Evolutionary conservation across 2,797 vertebrate genomes (phyloP).

Genomic region (Arctocebus calabarensis): DNA sequence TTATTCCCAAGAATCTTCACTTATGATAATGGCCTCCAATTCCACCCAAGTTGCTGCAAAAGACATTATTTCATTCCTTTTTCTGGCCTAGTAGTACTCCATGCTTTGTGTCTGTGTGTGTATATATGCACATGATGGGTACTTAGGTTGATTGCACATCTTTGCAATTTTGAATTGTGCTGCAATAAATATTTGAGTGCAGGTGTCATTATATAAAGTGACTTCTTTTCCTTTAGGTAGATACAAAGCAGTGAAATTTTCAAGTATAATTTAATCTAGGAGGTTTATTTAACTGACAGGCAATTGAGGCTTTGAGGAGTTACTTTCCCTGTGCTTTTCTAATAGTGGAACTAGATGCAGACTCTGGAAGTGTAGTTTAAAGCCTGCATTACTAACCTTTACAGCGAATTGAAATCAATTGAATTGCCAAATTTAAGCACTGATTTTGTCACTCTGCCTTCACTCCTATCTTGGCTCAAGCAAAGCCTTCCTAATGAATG

Average conservation of each 20-base stretch:
- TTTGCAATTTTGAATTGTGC: background rate
- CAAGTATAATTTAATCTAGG: background rate
- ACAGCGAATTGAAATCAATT: background rate
- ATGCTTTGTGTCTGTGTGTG: background rate
- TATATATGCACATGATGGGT: background rate
- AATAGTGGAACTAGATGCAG: background rate
- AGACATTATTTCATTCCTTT: background rate
- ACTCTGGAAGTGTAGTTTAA: background rate
- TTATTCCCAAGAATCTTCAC: background rate
- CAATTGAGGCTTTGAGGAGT: background rate
- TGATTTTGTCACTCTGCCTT: background rate
- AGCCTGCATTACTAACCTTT: background rate
- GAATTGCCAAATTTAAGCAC: background rate
- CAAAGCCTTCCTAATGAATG: background rate
- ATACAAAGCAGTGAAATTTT: background rate
- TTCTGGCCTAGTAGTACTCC: background rate
- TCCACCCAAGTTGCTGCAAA: background rate
- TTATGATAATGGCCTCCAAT: background rate
- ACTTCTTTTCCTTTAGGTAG: background rate
- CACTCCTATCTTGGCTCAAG: background rate
- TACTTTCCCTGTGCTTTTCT: background rate
- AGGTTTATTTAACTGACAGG: background rate
- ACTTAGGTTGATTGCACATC: background rate
- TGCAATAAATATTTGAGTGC: background rate
- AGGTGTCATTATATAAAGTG: background rate